phyloP scores from a whole-genome alignment of 2,797 vertebrate genomes.

The Toxotes lorentzi region DNA sequence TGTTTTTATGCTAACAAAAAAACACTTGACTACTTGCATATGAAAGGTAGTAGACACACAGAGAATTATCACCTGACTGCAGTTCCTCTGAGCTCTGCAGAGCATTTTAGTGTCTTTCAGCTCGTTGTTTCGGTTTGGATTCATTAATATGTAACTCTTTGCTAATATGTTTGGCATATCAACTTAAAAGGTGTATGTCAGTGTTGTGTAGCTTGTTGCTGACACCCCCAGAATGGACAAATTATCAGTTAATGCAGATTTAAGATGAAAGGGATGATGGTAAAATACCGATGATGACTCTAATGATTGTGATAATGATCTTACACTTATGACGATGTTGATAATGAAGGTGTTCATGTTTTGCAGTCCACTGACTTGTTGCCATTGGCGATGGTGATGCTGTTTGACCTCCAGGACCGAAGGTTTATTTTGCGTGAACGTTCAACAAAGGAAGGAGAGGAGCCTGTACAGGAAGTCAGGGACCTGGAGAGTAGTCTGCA shows the following conservation, averaged over 20 bases:
- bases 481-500: constrained; percentile 86
- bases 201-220: neutral
- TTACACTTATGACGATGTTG: neutral
- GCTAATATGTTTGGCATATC: neutral
- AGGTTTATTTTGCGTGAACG: constrained; percentile 85
- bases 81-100: neutral
- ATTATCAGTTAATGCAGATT: neutral
- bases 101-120: neutral
- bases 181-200: neutral
- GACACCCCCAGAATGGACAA: too few relatives aligned
- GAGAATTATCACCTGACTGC: neutral
- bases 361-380: constrained; percentile 88
- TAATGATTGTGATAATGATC: neutral
- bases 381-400: constrained; percentile 93
- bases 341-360: constrained; percentile 16
- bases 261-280: neutral
- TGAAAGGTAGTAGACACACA: neutral
- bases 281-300: neutral
- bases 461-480: constrained; percentile 85
- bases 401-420: constrained; percentile 92
- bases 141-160: neutral
- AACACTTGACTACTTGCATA: neutral
- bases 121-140: neutral
- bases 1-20: constrained; percentile 6
- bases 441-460: constrained; percentile 69